Evolutionary conservation across 2,113 vertebrate genomes (phyloP), one percentile per base, ranked within the genome.

Genomic region (Neolamprologus variostigma): DNA sequence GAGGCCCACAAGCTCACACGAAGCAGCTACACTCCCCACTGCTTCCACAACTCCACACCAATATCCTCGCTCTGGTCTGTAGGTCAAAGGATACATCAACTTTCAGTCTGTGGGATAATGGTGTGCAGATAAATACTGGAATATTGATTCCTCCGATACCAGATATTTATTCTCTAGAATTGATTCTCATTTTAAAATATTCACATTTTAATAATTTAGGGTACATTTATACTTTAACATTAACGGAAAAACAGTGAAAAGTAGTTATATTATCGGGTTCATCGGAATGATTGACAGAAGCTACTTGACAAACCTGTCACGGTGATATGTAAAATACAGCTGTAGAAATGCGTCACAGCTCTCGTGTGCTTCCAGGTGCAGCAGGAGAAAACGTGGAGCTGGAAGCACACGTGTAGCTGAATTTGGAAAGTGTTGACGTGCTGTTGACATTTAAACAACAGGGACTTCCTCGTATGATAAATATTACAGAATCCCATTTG

Each of bases 181-280:
- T 61, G 16, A 61, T 61, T 61, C 28, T 61, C 28, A 61, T 33
- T 61, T 61, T 61, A 61, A 61, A 61, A 61, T 61, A 61, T 7
- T 61, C 57, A 61, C 57, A 19, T 33, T 61, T 61, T 61, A 61
- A 61, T 19, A 1, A 33, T 61, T 61, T 61, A 33, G 57, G 16
- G 28, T 33, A 33, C 57, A 61, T 61, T 61, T 61, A 19, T 61
- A 61, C 28, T 61, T 33, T 61, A 61, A 33, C 57, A 33, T 33
- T 33, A 61, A 61, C 0, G 9, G 3, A 19, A 61, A 61, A 33
- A 61, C 57, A 3, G 57, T 19, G 28, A 0, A 61, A 33, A 19
- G 57, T 10, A 61, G 9, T 61, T 61, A 0, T 33, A 33, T 61
- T 61, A 61, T 61, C 0, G 2, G 57, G 14, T 31, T 61, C 14